Base-by-base conservation (phyloP, 2,888 invertebrate species). In the Protonemura montana region DNA sequence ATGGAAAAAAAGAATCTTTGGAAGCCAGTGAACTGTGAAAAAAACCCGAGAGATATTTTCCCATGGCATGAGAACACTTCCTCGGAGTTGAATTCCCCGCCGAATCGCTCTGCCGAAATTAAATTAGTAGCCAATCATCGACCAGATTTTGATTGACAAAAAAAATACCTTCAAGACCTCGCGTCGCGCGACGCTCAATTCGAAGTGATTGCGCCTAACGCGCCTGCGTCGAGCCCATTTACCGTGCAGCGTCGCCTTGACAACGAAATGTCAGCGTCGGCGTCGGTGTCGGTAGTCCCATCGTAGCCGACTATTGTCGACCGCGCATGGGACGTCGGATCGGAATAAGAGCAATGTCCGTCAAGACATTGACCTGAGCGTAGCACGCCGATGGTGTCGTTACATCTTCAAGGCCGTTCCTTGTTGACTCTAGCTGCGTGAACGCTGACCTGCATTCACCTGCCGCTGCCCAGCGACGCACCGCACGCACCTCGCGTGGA, bases 361-460 rank as follows among this genome's bases (percentile, higher is more conserved):
- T 26, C 26, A 28, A 78, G 78, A 78, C 78, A 26, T 78, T 78
- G 78, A 78, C 78, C 78, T 78, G 78, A 10, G 59, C 59, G 16
- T 21, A 59, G 59, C 21, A 21, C 59, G 41, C 41, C 41, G 16
- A 21, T 59, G 59, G 59, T 59, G 59, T 26, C 78, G 78, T 78
- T 28, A 1, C 78, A 78, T 78, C 78, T 77, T 25, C 78, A 78
- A 78, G 78, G 78, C 28, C 78, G 78, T 28, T 59, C 59, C 59
- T 59, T 21, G 59, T 59, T 59, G 59, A 59, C 59, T 59, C 16
- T 59, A 16, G 59, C 21, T 59, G 59, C 59, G 59, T 59, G 59
- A 59, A 28, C 78, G 28, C 78, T 78, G 78, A 78, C 78, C 78
- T 78, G 78, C 78, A 78, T 78, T 78, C 78, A 78, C 78, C 78